A percentile compares a stretch with the other conserved stretches of the same genome.
phyloP scores from a whole-genome alignment of 2,888 invertebrate species.

The Synanthedon formicaeformis region DNA sequence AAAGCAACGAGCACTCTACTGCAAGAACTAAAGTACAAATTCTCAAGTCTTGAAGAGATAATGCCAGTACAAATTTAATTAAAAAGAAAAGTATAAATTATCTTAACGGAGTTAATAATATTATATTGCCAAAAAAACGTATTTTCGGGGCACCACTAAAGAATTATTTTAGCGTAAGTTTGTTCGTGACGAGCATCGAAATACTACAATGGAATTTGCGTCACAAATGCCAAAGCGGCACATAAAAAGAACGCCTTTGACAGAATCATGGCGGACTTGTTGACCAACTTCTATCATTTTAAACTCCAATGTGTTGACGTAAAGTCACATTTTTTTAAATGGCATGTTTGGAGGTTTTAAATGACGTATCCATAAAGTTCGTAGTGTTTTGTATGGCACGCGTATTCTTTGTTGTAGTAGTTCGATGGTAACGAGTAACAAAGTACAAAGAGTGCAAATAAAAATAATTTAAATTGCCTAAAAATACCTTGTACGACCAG shows the following conservation, averaged over 20 bases:
- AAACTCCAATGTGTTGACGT: too few species aligned
- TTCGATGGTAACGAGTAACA: slow-evolving; percentile 41
- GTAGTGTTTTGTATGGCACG: too few species aligned
- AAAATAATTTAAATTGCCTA: neutral
- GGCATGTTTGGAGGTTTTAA: too few species aligned
- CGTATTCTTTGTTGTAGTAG: too few species aligned
- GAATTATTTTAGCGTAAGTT: slow-evolving; percentile 48
- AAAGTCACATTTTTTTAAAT: too few species aligned
- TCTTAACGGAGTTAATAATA: slow-evolving; percentile 52
- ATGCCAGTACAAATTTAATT: slow-evolving; percentile 68
- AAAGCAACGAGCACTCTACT: slow-evolving; percentile 54
- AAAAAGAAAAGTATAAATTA: slow-evolving; percentile 22
- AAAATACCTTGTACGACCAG: slow-evolving; percentile 15
- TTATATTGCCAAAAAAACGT: slow-evolving; percentile 62
- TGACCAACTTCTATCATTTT: too few species aligned
- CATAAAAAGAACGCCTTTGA: too few species aligned
- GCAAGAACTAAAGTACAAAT: slow-evolving; percentile 67
- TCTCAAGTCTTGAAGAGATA: slow-evolving; percentile 59
- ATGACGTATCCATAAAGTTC: too few species aligned
- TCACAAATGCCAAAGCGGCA: too few species aligned
- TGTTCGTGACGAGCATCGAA: slow-evolving; percentile 23
- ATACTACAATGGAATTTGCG: too few species aligned
- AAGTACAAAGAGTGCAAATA: slow-evolving; percentile 9
- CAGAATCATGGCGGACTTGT: too few species aligned
- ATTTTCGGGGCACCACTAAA: slow-evolving; percentile 54